Percentiles rank a stretch among this genome's conserved stretches.
Conservation (phyloP, 2,888 invertebrate species). For the Drosophila eohydei region DNA sequence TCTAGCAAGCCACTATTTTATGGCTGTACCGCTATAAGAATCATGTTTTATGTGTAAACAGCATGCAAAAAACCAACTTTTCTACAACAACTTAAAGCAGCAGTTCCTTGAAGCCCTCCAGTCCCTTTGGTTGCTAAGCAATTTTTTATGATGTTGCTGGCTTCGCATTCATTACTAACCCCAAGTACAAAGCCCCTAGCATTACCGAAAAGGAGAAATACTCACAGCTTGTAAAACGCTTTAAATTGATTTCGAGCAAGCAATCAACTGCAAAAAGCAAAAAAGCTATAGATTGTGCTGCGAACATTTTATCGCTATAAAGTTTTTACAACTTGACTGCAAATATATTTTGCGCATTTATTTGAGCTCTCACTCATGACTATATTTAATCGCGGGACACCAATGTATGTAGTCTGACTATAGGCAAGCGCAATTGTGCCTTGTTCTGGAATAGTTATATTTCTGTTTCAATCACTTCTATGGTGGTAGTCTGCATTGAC, state of each 20-base stretch:
- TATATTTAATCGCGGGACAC: background rate
- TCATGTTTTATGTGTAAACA: constrained; percentile 60
- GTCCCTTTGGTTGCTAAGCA: background rate
- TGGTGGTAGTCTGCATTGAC: no score
- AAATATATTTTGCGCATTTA: background rate
- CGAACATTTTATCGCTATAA: constrained; percentile 11
- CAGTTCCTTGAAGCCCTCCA: background rate
- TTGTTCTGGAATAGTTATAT: background rate
- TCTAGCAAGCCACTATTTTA: constrained; percentile 35
- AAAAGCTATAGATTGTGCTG: constrained; percentile 22
- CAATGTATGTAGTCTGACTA: background rate
- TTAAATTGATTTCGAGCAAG: constrained; percentile 67
- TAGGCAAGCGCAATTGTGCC: background rate
- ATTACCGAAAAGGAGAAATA: background rate
- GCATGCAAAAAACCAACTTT: constrained; percentile 52
- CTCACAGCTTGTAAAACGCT: constrained; percentile 45
- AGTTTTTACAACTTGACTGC: constrained; percentile 20
- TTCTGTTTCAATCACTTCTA: background rate
- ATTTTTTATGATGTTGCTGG: constrained; percentile 28
- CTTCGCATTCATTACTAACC: constrained; percentile 19
- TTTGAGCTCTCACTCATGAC: background rate
- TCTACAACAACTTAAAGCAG: constrained; percentile 17
- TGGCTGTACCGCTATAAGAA: constrained; percentile 42
- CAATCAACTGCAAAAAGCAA: constrained; percentile 50
- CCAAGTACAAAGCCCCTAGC: background rate